Base-by-base conservation (phyloP, 2,797 vertebrate genomes). In the Todus mexicanus region DNA sequence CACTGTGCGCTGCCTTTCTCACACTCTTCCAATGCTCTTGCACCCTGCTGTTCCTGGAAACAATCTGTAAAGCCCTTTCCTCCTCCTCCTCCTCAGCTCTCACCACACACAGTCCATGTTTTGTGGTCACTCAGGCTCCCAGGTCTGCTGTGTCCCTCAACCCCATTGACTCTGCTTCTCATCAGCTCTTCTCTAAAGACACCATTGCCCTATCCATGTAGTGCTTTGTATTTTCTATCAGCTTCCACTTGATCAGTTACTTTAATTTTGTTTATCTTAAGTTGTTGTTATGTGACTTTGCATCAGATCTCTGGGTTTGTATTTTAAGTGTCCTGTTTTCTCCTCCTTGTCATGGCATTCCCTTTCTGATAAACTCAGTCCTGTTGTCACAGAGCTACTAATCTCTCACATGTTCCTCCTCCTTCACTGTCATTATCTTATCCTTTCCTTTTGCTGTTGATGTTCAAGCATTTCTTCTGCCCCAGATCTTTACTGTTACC, bases 81-180 rank as follows among this genome's bases (percentile, higher is more conserved):
- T 54, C 15, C 40, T 45, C 22, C 5, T 54, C 14, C 35, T 81
- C 14, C 53, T 57, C 26, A 13, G 35, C 33, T 75, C 23, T 72
- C 13, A 45, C 15, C 11, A 15, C 0, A 0, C 13, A 5, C 1
- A 1, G 54, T 59, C 14, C 13, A 3, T n/a, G 26, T 69, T 91
- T 59, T 68, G 29, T 10, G 12, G 7, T 65, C 11, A 11, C 56
- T 60, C 50, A 27, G n/a, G 9, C 35, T 68, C 27, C 29, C 7
- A 48, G 50, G 25, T 61, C 31, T 84, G 11, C 18, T 45, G 9
- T 29, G 27, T 53, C 15, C 45, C 48, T 59, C 13, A 35, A 20
- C 20, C 29, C 27, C 18, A 9, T 31, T 59, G 33, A 66, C 35
- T 10, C 33, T 35, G 9, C 23, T 77, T 84, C 40, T 91, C 13